These are phyloP conservation scores for Eucidaris tribuloides DNA, from an alignment of 35 echinoderm and acorn worm species.

Conservation along the genomic window DNA sequence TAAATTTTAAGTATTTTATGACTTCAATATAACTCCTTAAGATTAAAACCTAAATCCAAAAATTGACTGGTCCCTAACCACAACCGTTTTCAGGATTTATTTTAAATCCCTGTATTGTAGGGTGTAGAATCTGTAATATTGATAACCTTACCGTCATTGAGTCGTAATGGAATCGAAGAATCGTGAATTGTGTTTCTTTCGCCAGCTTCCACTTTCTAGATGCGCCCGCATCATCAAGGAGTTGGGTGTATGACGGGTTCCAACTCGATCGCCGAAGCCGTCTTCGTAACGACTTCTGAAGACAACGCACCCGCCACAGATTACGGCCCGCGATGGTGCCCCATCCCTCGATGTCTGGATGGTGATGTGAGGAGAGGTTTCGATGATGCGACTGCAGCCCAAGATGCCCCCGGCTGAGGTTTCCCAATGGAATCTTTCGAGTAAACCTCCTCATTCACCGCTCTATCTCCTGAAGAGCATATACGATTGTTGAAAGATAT, in stretches of 20 bases:
- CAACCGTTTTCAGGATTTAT: too few species aligned
- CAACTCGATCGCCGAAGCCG: slow-evolving; percentile 38
- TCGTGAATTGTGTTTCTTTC: not conserved
- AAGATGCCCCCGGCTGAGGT: not conserved
- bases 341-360: not conserved
- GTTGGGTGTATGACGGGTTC: slow-evolving; percentile 20
- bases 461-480: too few species aligned
- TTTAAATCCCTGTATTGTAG: too few species aligned
- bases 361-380: not conserved
- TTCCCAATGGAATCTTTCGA: not conserved
- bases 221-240: slow-evolving; percentile 1
- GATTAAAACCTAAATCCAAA: too few species aligned
- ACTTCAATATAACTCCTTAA: too few species aligned
- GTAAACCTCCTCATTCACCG: too few species aligned
- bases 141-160: too few species aligned
- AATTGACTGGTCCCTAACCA: too few species aligned
- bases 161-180: not conserved
- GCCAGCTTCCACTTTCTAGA: not conserved
- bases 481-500: too few species aligned
- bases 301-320: slow-evolving; percentile 46
- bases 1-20: too few species aligned
- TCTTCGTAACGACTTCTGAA: slow-evolving; percentile 40
- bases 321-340: not conserved
- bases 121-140: too few species aligned
- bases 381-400: not conserved